Base-by-base conservation (phyloP, 1,140 invertebrate genomes). In the Octopus bimaculoides region DNA sequence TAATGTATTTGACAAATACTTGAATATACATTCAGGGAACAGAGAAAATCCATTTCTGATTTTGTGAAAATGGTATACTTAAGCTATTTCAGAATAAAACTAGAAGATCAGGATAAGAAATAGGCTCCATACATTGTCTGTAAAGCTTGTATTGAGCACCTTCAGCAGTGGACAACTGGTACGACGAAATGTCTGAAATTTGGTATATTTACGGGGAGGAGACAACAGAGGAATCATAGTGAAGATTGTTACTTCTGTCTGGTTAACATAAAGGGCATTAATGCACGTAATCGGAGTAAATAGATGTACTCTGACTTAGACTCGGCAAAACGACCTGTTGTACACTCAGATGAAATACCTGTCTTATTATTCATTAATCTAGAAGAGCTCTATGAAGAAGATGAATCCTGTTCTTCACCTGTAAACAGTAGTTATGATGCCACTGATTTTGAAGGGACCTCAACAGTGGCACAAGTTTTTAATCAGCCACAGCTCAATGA, bases 241-340 rank as follows among this genome's bases (percentile, higher is more conserved):
- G 10, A n/a, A 52, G 20, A 74, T 26, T 74, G 20, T 17, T 12
- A 74, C 20, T 12, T 26, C 20, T 26, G 10, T 52, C n/a, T 20
- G n/a, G 20, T 26, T 52, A 4, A 74, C 9, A 12, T 52, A 20
- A 74, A n/a, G 8, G 1, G 73, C 61, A 66, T 66, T n/a, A 66
- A 66, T n/a, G 12, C 12, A n/a, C 12, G n/a, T 12, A 66, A 66
- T 66, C 61, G 20, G 73, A 2, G 41, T 52, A 74, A 2, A n/a
- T 52, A 2, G 9, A n/a, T 10, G 20, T 74, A 74, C 4, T 4
- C 73, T 52, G 73, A 74, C 73, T 20, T 74, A 20, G n/a, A n/a
- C 17, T 74, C 73, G 17, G 73, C 73, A n/a, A n/a, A 52, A n/a
- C 73, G 73, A 20, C 73, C 73, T 20, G 73, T 74, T 74, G 4